phyloP scores from a whole-genome alignment of 2,113 vertebrate genomes.

The Cephalopterus ornatus region DNA sequence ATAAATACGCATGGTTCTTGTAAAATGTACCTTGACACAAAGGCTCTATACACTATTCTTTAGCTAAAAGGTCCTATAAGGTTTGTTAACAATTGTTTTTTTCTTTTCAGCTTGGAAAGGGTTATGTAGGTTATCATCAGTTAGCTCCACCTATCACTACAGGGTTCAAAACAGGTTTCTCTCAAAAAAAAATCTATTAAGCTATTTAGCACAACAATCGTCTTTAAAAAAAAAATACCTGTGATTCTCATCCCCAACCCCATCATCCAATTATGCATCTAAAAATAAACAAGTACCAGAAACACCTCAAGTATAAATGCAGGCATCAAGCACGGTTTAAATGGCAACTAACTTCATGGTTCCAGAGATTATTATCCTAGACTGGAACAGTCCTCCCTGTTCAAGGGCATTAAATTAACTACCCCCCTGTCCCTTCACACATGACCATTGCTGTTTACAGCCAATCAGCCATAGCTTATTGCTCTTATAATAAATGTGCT shows the following conservation, averaged over 20 bases:
- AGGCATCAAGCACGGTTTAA: background rate
- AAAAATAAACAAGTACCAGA: background rate
- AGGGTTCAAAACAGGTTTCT: background rate
- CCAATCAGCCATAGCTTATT: background rate
- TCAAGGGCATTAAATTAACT: background rate
- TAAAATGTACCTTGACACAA: background rate
- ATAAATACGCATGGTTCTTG: background rate
- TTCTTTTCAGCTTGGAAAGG: background rate
- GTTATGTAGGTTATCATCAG: background rate
- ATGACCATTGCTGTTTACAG: background rate
- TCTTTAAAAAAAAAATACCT: background rate
- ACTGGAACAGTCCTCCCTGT: background rate
- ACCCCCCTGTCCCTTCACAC: background rate
- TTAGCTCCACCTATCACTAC: background rate
- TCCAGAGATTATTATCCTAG: background rate
- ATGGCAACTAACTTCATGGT: background rate
- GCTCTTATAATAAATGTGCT: background rate
- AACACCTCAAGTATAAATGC: background rate
- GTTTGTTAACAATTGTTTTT: background rate
- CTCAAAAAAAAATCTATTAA: background rate
- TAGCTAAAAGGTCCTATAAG: background rate
- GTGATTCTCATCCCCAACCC: accelerated
- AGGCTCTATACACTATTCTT: background rate
- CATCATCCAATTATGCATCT: background rate
- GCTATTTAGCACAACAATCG: background rate